A percentile compares a stretch with the other conserved stretches of the same genome.
Conservation (phyloP, 2,888 invertebrate genomes). For the Eugnorisma glareosa region DNA sequence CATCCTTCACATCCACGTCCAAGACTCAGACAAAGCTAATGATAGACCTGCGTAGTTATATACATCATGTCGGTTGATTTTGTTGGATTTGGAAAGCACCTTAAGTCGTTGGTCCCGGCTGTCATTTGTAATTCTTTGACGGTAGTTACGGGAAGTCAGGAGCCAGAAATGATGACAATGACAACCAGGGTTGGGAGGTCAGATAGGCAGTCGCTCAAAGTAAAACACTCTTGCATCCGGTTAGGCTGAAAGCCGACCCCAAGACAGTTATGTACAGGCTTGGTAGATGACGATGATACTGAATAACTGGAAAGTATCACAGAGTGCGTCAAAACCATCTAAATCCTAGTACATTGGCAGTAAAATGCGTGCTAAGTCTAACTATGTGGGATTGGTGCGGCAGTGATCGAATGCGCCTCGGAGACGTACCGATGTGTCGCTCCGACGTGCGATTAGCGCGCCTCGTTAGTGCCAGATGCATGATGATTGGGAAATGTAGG, state of each 20-base stretch:
- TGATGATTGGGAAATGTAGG: slow-evolving; percentile 15
- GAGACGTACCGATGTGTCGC: slow-evolving; percentile 40
- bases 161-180: neutral
- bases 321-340: slow-evolving; percentile 21
- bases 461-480: slow-evolving; percentile 55
- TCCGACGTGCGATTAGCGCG: slow-evolving; percentile 50
- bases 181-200: neutral
- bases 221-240: neutral
- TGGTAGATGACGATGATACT: neutral
- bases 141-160: neutral
- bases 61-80: neutral
- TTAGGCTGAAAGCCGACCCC: neutral
- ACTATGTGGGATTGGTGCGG: slow-evolving; percentile 36
- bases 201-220: neutral
- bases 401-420: slow-evolving; percentile 40
- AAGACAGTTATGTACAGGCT: neutral
- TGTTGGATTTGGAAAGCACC: neutral
- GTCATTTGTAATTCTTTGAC: neutral
- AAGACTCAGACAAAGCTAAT: neutral
- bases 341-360: slow-evolving; percentile 46
- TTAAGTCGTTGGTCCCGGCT: neutral
- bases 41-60: neutral
- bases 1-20: neutral
- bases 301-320: neutral
- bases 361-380: slow-evolving; percentile 39